Base-by-base conservation (phyloP, 1,140 invertebrate species). In the Zaprionus camerounensis region DNA sequence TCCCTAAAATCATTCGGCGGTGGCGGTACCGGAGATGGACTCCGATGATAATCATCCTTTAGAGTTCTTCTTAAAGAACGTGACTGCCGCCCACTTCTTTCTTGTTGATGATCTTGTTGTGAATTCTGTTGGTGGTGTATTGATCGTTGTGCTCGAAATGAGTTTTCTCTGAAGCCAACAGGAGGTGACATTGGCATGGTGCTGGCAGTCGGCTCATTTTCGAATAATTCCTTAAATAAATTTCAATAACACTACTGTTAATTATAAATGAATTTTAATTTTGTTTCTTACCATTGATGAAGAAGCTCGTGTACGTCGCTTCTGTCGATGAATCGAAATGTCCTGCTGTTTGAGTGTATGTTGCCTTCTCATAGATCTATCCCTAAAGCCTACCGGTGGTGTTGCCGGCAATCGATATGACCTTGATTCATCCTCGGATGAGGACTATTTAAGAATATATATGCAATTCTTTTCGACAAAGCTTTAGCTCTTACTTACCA, bases 371-470 rank as follows among this genome's bases (percentile, higher is more conserved):
- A 36, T 1, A 5, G 38, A 70, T 24, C 7, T 34, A 31, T 75
- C 67, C 5, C 26, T 44, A 12, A 70, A 70, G 1, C 22, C 44
- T 13, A 12, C 38, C 2, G 67, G 72, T 15, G 72, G 58, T 24
- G 22, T 7, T 34, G 38, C 20, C 59, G 46, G n/a, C 5, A 53
- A 31, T 22, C 36, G 6, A 31, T 15, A 34, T n/a, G 9, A 38
- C n/a, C 41, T 24, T 26, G 44, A 5, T n/a, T 36, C 22, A 17
- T 22, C 5, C 13, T 17, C 53, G 7, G 20, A 2, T 9, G 56
- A 17, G 24, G 44, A 2, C 55, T 68, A 26, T 3, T 13, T 1
- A 34, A 20, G n/a, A 46, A 17, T 11, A 17, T 46, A 59, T 22
- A 17, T 56, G 7, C 2, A 56, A 22, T 56, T 56, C 15, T 1